phyloP scores from a whole-genome alignment of 2,888 invertebrate species.

The Spodoptera exigua region DNA sequence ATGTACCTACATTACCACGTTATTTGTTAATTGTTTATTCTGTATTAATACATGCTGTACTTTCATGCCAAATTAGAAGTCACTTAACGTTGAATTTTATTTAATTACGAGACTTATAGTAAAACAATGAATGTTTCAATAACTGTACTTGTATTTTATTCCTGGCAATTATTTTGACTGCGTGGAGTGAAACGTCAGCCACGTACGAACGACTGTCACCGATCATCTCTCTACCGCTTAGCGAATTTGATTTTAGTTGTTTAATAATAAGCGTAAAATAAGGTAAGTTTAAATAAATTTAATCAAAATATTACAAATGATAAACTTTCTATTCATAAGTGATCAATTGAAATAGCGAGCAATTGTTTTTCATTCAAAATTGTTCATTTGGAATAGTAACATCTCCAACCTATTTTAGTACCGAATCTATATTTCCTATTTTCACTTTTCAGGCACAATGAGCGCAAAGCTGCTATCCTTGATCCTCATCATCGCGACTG shows the following conservation, averaged over 20 bases:
- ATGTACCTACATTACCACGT: no score
- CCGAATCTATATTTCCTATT: constrained; percentile 39
- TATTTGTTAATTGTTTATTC: no score
- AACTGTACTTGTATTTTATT: constrained; percentile 35
- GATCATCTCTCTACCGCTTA: constrained; percentile 51
- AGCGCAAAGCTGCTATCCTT: constrained; percentile 81
- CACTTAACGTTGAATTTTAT: no score
- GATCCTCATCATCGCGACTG: constrained; percentile 82
- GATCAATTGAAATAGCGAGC: background rate
- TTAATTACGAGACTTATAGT: background rate
- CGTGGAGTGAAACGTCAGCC: constrained; percentile 89
- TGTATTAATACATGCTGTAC: no score
- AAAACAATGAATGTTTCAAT: constrained; percentile 17
- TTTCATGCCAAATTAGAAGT: no score
- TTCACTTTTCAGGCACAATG: constrained; percentile 80
- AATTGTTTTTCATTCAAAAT: constrained; percentile 60
- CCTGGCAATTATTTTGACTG: constrained; percentile 78
- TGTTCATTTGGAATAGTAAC: constrained; percentile 18
- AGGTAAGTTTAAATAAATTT: constrained; percentile 58
- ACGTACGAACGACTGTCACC: constrained; percentile 81
- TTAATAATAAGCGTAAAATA: constrained; percentile 56
- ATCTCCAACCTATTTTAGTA: constrained; percentile 35
- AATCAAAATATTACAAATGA: constrained; percentile 10
- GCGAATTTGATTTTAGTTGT: constrained; percentile 54
- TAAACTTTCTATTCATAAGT: constrained; percentile 7